A percentile compares a stretch with the other conserved stretches of the same genome.
Evolutionary conservation across 1,140 invertebrate species (phyloP).

Genomic region (Sitophilus oryzae): DNA sequence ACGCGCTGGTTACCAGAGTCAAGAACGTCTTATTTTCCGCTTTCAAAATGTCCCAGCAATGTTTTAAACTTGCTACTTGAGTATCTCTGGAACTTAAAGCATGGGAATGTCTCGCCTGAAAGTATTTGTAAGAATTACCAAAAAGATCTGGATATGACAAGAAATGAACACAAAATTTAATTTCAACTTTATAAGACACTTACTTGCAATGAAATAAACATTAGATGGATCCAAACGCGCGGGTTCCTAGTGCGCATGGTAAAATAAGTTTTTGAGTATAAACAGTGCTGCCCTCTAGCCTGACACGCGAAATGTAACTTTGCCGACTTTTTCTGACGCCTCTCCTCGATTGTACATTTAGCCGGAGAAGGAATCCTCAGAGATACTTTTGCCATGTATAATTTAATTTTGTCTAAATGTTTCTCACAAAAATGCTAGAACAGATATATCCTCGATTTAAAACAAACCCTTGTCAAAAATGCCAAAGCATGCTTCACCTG

Average conservation of each 20-base stretch:
- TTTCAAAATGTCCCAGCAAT: slow-evolving; percentile 90
- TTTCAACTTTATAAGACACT: no score
- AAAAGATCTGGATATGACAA: no score
- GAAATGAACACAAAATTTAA: no score
- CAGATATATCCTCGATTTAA: neutral
- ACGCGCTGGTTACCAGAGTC: slow-evolving; percentile 85
- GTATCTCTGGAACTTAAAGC: slow-evolving; percentile 79
- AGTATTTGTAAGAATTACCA: no score
- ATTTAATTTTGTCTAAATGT: slow-evolving; percentile 84
- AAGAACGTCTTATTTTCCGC: slow-evolving; percentile 85
- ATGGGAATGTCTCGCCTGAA: slow-evolving; percentile 64
- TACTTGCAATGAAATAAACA: slow-evolving; percentile 87
- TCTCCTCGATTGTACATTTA: slow-evolving; percentile 84
- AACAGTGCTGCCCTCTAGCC: slow-evolving; percentile 75
- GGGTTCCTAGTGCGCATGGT: slow-evolving; percentile 81
- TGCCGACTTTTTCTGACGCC: slow-evolving; percentile 74
- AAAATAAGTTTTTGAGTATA: slow-evolving; percentile 82
- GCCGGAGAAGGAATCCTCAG: slow-evolving; percentile 80
- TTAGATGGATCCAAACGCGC: slow-evolving; percentile 88
- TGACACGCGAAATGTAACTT: slow-evolving; percentile 88
- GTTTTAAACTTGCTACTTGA: slow-evolving; percentile 76
- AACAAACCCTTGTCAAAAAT: neutral
- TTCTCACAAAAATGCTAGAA: slow-evolving; percentile 81
- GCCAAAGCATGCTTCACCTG: slow-evolving; percentile 45
- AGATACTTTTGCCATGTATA: slow-evolving; percentile 83